phyloP scores from a whole-genome alignment of 2,888 invertebrate species.

The Chelonus formosanus region DNA sequence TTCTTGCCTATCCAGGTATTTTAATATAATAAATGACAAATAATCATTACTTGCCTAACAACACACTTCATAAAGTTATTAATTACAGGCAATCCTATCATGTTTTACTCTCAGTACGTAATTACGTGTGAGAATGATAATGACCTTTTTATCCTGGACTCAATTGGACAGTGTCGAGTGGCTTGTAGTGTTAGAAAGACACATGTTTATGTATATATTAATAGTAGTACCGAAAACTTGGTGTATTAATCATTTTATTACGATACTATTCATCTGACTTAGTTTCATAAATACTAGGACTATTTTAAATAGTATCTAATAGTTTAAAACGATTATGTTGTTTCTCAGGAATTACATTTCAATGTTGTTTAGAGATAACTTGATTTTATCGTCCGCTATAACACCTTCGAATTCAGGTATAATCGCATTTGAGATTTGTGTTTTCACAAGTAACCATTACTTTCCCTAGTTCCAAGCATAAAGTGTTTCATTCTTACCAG shows the following conservation, averaged over 20 bases:
- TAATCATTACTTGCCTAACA: no score
- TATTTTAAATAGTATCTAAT: slow-evolving; percentile 73
- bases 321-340: slow-evolving; percentile 83
- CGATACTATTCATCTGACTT: slow-evolving; percentile 48
- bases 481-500: slow-evolving; percentile 80
- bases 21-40: no score
- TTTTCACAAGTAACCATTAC: slow-evolving; percentile 86
- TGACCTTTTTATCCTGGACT: slow-evolving; percentile 54
- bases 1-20: slow-evolving; percentile 84
- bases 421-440: slow-evolving; percentile 80
- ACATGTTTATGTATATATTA: slow-evolving; percentile 54
- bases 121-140: slow-evolving; percentile 72
- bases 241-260: slow-evolving; percentile 61
- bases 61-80: slow-evolving; percentile 28
- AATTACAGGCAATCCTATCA: slow-evolving; percentile 79
- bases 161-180: slow-evolving; percentile 55
- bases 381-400: slow-evolving; percentile 73
- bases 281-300: not conserved
- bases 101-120: slow-evolving; percentile 82
- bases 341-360: slow-evolving; percentile 80
- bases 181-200: slow-evolving; percentile 60
- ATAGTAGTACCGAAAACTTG: slow-evolving; percentile 47
- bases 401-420: slow-evolving; percentile 75
- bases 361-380: slow-evolving; percentile 84
- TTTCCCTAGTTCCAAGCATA: slow-evolving; percentile 82